Evolutionary conservation across 1,140 invertebrate genomes (phyloP).

Genomic region (Radopholus similis): DNA sequence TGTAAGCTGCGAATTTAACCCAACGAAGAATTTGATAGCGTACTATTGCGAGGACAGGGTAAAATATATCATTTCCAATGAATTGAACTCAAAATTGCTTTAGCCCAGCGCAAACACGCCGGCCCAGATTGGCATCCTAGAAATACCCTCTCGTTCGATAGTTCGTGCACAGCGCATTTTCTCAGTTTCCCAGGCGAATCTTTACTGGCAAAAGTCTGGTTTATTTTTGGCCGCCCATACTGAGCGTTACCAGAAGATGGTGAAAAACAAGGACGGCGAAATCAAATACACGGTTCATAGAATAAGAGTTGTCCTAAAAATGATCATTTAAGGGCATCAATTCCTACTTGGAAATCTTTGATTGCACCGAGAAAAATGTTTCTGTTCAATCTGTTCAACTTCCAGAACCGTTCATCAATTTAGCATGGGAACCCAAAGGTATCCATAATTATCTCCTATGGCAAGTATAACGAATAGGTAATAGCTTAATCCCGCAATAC

Average conservation of each 20-base stretch:
- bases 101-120: constrained; percentile 41
- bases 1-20: constrained; percentile 93
- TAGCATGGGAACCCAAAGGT: constrained; percentile 96
- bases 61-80: constrained; percentile 12
- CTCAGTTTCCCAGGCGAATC: constrained; percentile 94
- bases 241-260: constrained; percentile 87
- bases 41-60: constrained; percentile 95
- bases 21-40: constrained; percentile 88
- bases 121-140: constrained; percentile 55
- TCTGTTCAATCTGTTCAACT: constrained; percentile 81
- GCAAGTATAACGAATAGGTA: too few relatives aligned
- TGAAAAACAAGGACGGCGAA: constrained; percentile 76
- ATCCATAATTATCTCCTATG: constrained; percentile 56
- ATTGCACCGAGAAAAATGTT: constrained; percentile 82
- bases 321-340: constrained; percentile 76
- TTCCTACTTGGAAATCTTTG: constrained; percentile 98
- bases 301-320: constrained; percentile 7
- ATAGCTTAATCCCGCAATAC: neutral
- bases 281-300: constrained; percentile 76
- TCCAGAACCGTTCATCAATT: constrained; percentile 75
- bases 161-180: constrained; percentile 93
- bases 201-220: constrained; percentile 97
- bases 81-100: neutral
- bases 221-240: constrained; percentile 97
- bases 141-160: constrained; percentile 72